phyloP scores from a whole-genome alignment of 1,140 invertebrate species.

The Ceratina australensis region DNA sequence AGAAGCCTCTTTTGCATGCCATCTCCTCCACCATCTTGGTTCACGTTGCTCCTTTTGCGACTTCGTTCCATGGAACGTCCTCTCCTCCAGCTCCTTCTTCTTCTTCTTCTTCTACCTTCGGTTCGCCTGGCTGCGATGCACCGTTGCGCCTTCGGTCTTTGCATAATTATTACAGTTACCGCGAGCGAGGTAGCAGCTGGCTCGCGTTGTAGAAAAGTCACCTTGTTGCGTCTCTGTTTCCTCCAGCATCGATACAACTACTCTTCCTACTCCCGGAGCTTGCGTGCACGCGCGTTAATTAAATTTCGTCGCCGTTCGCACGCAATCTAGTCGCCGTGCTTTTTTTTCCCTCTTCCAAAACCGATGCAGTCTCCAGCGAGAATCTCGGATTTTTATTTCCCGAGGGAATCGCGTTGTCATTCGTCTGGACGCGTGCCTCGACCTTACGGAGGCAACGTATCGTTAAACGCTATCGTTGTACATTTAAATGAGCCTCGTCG shows the following conservation, averaged over 20 bases:
- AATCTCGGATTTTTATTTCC: too few relatives aligned
- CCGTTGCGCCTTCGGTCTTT: conserved; percentile 73
- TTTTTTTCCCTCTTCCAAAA: too few relatives aligned
- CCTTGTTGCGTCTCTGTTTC: conserved; percentile 31
- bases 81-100: conserved; percentile 34
- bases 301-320: conserved; percentile 63
- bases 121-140: conserved; percentile 57
- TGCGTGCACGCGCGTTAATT: conserved; percentile 67
- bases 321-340: conserved; percentile 43
- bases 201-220: conserved; percentile 52
- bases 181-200: conserved; percentile 65
- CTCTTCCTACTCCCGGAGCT: conserved; percentile 13
- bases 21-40: conserved; percentile 78
- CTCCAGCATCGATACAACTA: conserved; percentile 9
- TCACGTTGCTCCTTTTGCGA: conserved; percentile 70
- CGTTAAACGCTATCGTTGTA: conserved; percentile 37
- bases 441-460: conserved; percentile 10
- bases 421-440: conserved; percentile 14
- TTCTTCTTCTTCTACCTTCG: conserved; percentile 37
- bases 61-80: conserved; percentile 62
- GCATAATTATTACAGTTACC: conserved; percentile 78
- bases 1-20: conserved; percentile 79
- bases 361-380: too few relatives aligned
- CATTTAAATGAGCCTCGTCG: conserved; percentile 46
- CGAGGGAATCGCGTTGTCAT: background rate